Conservation (phyloP, 2,113 vertebrate genomes). For the Chamaetylas fuelleborni region DNA sequence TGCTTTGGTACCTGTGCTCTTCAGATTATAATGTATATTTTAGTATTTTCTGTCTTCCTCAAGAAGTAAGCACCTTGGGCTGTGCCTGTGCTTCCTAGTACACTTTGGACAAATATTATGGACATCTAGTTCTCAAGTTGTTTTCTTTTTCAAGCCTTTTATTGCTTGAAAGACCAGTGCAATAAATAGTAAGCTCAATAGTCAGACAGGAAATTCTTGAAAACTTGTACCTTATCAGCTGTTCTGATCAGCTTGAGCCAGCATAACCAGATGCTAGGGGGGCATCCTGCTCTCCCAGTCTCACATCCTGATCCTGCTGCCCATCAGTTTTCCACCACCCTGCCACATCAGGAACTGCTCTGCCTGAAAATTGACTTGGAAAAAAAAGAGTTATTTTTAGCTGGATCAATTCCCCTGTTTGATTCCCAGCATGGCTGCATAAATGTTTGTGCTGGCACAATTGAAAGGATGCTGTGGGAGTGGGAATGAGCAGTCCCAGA, state of each 20-base stretch:
- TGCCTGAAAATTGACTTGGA: not conserved
- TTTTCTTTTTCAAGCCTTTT: not conserved
- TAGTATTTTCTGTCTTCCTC: not conserved
- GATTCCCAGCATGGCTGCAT: not conserved
- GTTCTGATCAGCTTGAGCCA: not conserved
- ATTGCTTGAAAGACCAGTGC: not conserved
- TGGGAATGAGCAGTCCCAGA: not conserved
- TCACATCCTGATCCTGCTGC: not conserved
- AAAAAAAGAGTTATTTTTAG: not conserved
- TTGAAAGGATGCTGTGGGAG: not conserved
- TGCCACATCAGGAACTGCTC: not conserved
- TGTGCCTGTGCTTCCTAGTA: not conserved
- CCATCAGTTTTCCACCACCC: not conserved
- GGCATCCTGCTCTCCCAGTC: not conserved
- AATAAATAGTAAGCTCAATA: not conserved
- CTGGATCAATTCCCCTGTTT: not conserved
- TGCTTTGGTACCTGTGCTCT: not conserved
- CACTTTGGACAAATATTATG: not conserved
- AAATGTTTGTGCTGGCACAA: slow-evolving; percentile 9
- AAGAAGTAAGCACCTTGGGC: not conserved
- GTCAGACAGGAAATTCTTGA: not conserved
- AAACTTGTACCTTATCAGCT: not conserved
- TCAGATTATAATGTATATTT: not conserved
- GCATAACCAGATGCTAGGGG: not conserved
- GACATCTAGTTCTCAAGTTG: not conserved